Evolutionary conservation across 2,888 invertebrate species (phyloP), one percentile per base, ranked within the genome.

Genomic region (Brachyopa scutellaris): DNA sequence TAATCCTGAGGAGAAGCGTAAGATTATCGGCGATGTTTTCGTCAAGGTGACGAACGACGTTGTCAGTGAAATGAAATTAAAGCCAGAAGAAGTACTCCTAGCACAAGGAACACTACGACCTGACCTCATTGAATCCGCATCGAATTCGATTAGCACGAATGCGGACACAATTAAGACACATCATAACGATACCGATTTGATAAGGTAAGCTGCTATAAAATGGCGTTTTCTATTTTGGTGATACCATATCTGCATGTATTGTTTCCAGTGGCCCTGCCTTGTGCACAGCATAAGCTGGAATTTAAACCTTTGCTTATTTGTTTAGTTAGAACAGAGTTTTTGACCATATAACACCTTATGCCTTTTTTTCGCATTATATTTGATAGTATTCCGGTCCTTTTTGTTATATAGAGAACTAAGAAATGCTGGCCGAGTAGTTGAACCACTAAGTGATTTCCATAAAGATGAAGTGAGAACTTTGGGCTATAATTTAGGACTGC

Each of bases 141-240:
- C 98, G 1, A 91, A 93, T 77, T 88, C 97, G 87, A 97, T 94
- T 84, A 97, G 96, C 85, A 92, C 90, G 86, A 96, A 96, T 91
- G 99, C 99, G 0, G 97, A 98, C 87, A 96, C 96, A 23, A 99
- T 99, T 88, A 99, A 99, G 92, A 99, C 99, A 21, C 99, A 99
- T 91, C 99, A 99, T 92, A 99, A 99, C 91, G 99, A 99, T 91
- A 98, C 98, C 8, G 97, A 97, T 88, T 92, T 99, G 70, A 97
- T 99, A 70, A 92, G 98, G 73, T 92, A 93, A 86, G 91, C 49
- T 80, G 78, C 69, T 72, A 66, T 73, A 49, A 61, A 29, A 38
- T 33, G n/a, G 0, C 9, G 7, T 33, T n/a, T 19, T n/a, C n/a
- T n/a, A n/a, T n/a, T n/a, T n/a, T n/a, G n/a, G n/a, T n/a, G n/a